Evolutionary conservation across 2,888 invertebrate species (phyloP).

Genomic region (Unio pictorum): DNA sequence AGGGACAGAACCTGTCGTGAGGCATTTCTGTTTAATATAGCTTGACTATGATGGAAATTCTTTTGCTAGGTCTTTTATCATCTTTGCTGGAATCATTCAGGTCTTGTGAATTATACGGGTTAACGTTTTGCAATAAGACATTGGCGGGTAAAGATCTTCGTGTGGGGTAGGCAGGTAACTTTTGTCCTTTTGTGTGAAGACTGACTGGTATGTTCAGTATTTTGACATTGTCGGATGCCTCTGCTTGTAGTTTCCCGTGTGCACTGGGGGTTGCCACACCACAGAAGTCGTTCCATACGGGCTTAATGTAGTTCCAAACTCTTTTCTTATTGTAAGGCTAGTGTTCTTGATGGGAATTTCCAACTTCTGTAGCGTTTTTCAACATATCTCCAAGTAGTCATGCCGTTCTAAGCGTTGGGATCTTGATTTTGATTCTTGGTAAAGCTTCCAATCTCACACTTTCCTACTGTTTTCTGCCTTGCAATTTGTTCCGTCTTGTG

Average conservation of each 20-base stretch:
- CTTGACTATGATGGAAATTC: not conserved
- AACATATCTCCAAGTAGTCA: not conserved
- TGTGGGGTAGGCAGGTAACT: not conserved
- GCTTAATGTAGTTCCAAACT: constrained; percentile 1
- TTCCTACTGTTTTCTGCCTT: too few relatives aligned
- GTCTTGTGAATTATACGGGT: not conserved
- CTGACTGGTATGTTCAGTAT: not conserved
- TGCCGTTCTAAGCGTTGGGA: constrained; percentile 1
- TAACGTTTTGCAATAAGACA: constrained; percentile 1
- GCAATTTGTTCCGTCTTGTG: too few relatives aligned
- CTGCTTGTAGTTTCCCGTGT: not conserved
- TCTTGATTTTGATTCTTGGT: not conserved
- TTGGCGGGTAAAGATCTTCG: not conserved
- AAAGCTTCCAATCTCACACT: not conserved
- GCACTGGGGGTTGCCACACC: not conserved
- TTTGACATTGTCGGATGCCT: not conserved
- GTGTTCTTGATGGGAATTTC: constrained; percentile 1
- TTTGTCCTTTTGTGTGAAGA: not conserved
- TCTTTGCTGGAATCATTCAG: not conserved
- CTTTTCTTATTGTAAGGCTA: constrained; percentile 4
- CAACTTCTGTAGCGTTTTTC: not conserved
- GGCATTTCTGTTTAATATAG: too few relatives aligned
- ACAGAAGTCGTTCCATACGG: not conserved
- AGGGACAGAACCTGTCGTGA: not conserved
- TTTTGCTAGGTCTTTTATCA: not conserved